These are phyloP conservation scores for Melanerpes aurifrons DNA, from an alignment of 2,113 vertebrate genomes.

Conservation along the genomic window DNA sequence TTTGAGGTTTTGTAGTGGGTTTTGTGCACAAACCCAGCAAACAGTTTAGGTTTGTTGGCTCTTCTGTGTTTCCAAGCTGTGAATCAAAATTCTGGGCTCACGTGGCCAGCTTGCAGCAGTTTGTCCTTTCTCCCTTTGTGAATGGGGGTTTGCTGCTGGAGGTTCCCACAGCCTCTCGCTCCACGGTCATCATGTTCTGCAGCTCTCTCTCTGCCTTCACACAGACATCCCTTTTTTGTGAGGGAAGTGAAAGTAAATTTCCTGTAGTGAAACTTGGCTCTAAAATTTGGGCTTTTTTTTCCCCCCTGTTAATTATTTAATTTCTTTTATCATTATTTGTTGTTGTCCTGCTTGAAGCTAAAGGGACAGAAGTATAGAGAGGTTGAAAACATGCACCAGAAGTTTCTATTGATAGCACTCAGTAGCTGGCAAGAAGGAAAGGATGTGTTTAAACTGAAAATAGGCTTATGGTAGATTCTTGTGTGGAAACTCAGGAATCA, in stretches of 20 bases:
- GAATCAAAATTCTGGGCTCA: background rate
- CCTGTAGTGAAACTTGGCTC: background rate
- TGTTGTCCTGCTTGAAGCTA: background rate
- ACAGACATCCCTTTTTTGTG: background rate
- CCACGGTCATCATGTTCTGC: fast-evolving
- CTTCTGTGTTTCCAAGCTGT: background rate
- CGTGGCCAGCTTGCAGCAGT: fast-evolving
- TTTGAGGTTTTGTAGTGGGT: fast-evolving
- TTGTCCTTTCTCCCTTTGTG: background rate
- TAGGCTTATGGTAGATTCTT: background rate
- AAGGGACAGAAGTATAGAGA: background rate
- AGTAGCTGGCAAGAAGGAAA: background rate
- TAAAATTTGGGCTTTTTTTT: background rate
- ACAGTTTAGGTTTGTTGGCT: background rate
- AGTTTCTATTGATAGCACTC: background rate
- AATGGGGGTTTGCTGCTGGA: background rate
- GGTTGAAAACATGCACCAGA: background rate
- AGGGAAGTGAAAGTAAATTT: background rate
- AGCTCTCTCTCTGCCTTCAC: background rate
- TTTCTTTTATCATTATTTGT: background rate
- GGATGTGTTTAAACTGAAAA: background rate
- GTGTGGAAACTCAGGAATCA: background rate
- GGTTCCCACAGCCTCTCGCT: background rate
- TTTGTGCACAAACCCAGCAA: fast-evolving
- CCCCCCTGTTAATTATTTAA: background rate